Base-by-base conservation (phyloP, 2,113 vertebrate species). In the Gadus macrocephalus region DNA sequence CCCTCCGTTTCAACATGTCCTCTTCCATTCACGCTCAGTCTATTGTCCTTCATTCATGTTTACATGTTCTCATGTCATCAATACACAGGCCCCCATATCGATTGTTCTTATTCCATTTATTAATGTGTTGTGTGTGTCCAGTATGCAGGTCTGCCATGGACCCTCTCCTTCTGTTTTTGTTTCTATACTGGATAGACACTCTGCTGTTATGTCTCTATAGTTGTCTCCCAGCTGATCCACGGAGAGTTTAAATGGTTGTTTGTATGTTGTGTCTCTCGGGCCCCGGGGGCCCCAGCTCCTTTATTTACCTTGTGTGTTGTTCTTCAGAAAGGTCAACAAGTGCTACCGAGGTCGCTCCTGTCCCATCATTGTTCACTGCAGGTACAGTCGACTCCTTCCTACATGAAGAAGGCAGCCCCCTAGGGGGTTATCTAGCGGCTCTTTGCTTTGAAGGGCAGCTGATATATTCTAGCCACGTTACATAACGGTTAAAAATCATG, bases 281-380 rank as follows among this genome's bases (percentile, higher is more conserved):
- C 31, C 31, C 31, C 31, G 31, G 31, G 3, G 2, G 31, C 31
- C 38, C n/a, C n/a, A 15, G 4, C 65, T 17, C 22, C 19, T 65
- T 9, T 56, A 35, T 17, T 27, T 60, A 58, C 77, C 81, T 49
- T 59, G 83, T 66, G 12, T 64, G 55, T 82, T 83, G 85, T 79
- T 85, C 91, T 91, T 80, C 93, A 99, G 97, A 92, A 99, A 99
- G 78, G 97, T 98, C 85, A 99, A 99, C 89, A 99, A 98, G 89
- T 98, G 97, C 81, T 99, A 97, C 92, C 91, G 96, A 72, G 96
- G 97, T 67, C 95, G 97, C 35, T 99, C 97, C 78, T 99, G 97
- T 79, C 97, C 97, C 67, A 95, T 99, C 85, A 96, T 96, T 3
- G 95, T 98, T 78, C 97, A 99, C 87, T 98, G 97, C 96, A 97